Percentiles rank a stretch among this genome's conserved stretches.
phyloP scores from a whole-genome alignment of 2,888 invertebrate genomes.

The Sinodicranocentrus sp. region DNA sequence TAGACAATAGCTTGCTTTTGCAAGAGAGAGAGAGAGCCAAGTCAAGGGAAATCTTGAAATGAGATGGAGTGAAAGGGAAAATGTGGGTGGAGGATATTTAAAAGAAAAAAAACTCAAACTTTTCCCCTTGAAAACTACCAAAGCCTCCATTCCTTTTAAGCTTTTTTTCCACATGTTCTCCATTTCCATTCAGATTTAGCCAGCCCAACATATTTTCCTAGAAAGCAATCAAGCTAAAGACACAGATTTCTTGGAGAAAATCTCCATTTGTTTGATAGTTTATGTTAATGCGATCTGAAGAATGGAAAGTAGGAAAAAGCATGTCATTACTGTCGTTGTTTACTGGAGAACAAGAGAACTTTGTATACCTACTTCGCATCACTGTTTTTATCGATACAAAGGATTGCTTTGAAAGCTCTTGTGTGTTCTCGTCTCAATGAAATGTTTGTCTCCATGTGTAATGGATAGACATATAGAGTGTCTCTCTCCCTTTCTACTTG shows the following conservation, averaged over 20 bases:
- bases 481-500: background rate
- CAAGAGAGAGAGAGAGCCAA: background rate
- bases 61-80: background rate
- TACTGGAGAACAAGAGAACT: conserved; percentile 1
- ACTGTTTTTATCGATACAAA: background rate
- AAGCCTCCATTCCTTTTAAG: conserved; percentile 7
- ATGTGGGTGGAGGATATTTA: no score
- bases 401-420: background rate
- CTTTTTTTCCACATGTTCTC: conserved; percentile 10
- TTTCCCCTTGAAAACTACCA: conserved; percentile 24
- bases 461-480: conserved; percentile 13
- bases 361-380: background rate
- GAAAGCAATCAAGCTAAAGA: conserved; percentile 62
- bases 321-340: conserved; percentile 51
- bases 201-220: conserved; percentile 47
- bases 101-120: background rate
- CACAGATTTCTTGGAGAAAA: conserved; percentile 59
- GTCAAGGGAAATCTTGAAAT: conserved; percentile 14
- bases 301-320: conserved; percentile 50
- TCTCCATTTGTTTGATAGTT: conserved; percentile 59
- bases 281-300: conserved; percentile 60
- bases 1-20: conserved; percentile 25
- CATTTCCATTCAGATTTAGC: conserved; percentile 30
- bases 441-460: conserved; percentile 21
- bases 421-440: conserved; percentile 4